These are phyloP conservation scores for Catamblyrhynchus diadema DNA, from an alignment of 2,797 vertebrate species.

Conservation along the genomic window DNA sequence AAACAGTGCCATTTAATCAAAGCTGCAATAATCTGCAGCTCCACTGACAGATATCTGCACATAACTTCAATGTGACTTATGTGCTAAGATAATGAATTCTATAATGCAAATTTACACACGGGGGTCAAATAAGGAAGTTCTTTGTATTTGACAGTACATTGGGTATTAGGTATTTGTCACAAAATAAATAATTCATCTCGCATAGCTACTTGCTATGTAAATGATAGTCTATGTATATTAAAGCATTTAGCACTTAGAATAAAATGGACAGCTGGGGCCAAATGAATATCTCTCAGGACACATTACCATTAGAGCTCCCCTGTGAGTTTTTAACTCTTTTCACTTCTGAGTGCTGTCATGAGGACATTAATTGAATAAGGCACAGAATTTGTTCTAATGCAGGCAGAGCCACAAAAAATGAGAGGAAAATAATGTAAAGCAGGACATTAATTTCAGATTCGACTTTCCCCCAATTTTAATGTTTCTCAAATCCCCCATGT, in stretches of 20 bases:
- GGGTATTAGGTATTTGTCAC: conserved; percentile 73
- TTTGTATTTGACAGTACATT: conserved; percentile 72
- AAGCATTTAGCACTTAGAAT: conserved; percentile 76
- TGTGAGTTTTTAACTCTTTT: conserved; percentile 71
- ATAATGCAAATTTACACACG: conserved; percentile 75
- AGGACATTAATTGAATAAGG: conserved; percentile 65
- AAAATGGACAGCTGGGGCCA: conserved; percentile 78
- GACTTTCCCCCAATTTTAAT: not conserved
- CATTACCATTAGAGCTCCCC: conserved; percentile 69
- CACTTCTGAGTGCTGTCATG: conserved; percentile 61
- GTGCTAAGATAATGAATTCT: conserved; percentile 74
- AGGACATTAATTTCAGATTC: not conserved
- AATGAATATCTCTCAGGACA: conserved; percentile 74
- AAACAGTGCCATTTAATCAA: conserved; percentile 62
- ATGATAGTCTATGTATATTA: conserved; percentile 80
- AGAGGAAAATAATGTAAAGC: not conserved
- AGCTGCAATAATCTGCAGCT: conserved; percentile 46
- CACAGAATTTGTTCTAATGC: not conserved
- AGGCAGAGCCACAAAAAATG: not conserved
- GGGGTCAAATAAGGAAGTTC: conserved; percentile 74
- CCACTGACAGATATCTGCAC: conserved; percentile 38
- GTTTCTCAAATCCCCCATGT: not conserved
- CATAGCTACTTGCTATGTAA: conserved; percentile 78
- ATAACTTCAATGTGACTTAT: conserved; percentile 75
- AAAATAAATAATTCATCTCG: conserved; percentile 80